phyloP scores from a whole-genome alignment of 1,140 invertebrate genomes.

The Acromyrmex charruanus region DNA sequence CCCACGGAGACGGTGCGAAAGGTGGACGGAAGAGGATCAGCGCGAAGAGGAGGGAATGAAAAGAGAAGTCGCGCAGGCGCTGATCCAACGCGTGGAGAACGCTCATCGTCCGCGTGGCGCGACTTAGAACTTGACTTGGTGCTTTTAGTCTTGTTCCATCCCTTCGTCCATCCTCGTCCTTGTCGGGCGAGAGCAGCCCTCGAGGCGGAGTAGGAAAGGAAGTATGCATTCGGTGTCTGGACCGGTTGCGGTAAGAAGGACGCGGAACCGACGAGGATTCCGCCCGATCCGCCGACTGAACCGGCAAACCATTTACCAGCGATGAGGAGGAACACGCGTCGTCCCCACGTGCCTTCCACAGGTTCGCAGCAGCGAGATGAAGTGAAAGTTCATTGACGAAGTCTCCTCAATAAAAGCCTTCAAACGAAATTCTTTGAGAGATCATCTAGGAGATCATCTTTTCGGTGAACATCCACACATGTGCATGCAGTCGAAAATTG shows the following conservation, averaged over 20 bases:
- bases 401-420: neutral
- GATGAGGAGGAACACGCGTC: conserved; percentile 41
- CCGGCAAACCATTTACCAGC: conserved; percentile 3
- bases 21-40: conserved; percentile 35
- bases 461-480: neutral
- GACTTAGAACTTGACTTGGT: conserved; percentile 79
- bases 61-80: conserved; percentile 75
- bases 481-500: neutral
- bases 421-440: neutral
- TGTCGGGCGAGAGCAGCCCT: conserved; percentile 24
- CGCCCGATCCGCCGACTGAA: neutral
- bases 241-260: neutral
- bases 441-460: neutral
- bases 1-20: conserved; percentile 22
- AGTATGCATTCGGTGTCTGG: neutral
- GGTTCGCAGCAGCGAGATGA: conserved; percentile 6
- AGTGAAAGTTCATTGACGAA: conserved; percentile 17
- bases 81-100: conserved; percentile 69
- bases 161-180: conserved; percentile 79
- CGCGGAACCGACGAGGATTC: neutral
- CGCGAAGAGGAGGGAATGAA: conserved; percentile 5
- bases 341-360: conserved; percentile 43
- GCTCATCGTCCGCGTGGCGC: conserved; percentile 79
- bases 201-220: neutral
- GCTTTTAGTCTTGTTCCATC: conserved; percentile 80